Percentiles rank a stretch among this genome's conserved stretches.
Evolutionary conservation across 2,888 invertebrate genomes (phyloP).

Genomic region (Cryptophagus acutangulus): DNA sequence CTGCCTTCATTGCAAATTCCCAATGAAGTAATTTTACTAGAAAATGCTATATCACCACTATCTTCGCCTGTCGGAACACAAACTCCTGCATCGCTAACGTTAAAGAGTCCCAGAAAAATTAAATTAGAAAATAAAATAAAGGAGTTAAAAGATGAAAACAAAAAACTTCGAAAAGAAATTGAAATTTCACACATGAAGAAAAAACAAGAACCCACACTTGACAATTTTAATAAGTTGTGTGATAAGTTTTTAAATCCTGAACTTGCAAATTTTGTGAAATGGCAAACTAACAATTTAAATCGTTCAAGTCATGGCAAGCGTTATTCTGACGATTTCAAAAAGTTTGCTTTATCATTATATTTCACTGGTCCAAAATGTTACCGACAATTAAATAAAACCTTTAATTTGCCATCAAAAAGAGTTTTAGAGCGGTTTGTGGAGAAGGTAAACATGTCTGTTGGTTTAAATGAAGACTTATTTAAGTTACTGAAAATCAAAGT

Average conservation of each 20-base stretch:
- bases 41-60: too few relatives aligned
- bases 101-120: too few relatives aligned
- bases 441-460: constrained; percentile 7
- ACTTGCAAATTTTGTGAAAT: not conserved
- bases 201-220: not conserved
- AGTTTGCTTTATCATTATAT: constrained; percentile 17
- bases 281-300: not conserved
- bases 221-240: not conserved
- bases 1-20: too few relatives aligned
- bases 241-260: not conserved
- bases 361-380: constrained; percentile 18
- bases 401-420: constrained; percentile 14
- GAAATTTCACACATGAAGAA: too few relatives aligned
- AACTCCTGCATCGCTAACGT: too few relatives aligned
- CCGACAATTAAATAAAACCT: constrained; percentile 11
- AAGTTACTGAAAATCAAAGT: constrained; percentile 3
- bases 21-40: too few relatives aligned
- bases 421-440: constrained; percentile 13
- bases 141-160: too few relatives aligned
- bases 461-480: constrained; percentile 2
- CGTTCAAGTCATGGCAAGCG: constrained; percentile 2
- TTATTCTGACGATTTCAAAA: constrained; percentile 13
- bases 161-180: too few relatives aligned
- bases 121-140: too few relatives aligned
- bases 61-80: too few relatives aligned